Percentiles rank a stretch among this genome's conserved stretches.
Conservation (phyloP, 2,797 vertebrate genomes). For the Oreochromis mossambicus region DNA sequence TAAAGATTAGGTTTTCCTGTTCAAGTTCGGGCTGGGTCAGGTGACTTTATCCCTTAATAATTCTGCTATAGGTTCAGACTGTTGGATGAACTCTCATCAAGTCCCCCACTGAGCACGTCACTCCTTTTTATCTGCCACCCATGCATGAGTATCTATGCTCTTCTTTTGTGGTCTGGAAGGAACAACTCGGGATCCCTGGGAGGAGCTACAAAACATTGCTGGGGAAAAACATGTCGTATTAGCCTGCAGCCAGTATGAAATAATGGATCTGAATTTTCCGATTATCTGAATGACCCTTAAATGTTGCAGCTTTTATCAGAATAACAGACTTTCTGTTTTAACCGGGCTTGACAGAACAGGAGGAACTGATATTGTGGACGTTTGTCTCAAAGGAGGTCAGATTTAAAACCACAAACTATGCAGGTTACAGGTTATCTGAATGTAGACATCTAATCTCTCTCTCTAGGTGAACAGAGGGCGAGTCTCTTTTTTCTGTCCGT, state of each 20-base stretch:
- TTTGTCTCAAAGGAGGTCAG: background rate
- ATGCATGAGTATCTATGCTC: background rate
- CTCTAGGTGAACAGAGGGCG: background rate
- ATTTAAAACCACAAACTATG: background rate
- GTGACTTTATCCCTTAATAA: accelerated
- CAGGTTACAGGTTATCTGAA: background rate
- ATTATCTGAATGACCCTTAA: background rate
- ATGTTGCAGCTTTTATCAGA: background rate
- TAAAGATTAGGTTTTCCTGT: background rate
- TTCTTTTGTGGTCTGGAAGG: background rate
- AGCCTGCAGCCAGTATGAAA: accelerated
- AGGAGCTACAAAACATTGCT: too few relatives aligned
- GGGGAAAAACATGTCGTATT: background rate
- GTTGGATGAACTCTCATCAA: accelerated
- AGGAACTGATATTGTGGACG: accelerated
- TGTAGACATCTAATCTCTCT: background rate
- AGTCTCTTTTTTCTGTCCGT: accelerated
- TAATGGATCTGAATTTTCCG: background rate
- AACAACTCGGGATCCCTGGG: too few relatives aligned
- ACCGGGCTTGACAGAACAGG: accelerated
- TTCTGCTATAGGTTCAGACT: accelerated
- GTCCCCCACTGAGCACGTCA: accelerated
- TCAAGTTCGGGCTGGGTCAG: background rate
- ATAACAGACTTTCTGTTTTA: background rate
- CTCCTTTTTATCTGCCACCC: background rate